Conservation (phyloP, 2,113 vertebrate genomes). For the Bufo bufo region DNA sequence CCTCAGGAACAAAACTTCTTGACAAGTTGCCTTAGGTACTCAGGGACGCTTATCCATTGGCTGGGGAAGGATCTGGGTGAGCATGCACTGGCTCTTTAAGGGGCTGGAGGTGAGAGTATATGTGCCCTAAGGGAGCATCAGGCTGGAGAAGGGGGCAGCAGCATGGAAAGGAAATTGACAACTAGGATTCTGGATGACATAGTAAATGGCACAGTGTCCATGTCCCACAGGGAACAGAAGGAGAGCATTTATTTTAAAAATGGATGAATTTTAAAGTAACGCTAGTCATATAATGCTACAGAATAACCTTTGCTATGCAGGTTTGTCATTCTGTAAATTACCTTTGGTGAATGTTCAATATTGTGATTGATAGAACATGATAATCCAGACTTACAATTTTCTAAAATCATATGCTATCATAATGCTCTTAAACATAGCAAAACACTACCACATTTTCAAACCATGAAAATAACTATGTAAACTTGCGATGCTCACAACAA, state of each 20-base stretch:
- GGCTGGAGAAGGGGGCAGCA: no score
- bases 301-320: not conserved
- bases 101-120: no score
- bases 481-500: conserved; percentile 38
- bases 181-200: no score
- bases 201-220: no score
- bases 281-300: not conserved
- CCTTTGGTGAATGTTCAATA: not conserved
- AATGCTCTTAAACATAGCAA: conserved; percentile 20
- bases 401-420: conserved; percentile 16
- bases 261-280: not conserved
- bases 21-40: no score
- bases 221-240: not conserved
- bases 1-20: no score
- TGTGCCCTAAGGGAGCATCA: no score
- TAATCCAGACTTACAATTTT: not conserved
- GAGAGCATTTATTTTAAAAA: not conserved
- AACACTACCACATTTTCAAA: conserved; percentile 6
- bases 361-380: not conserved
- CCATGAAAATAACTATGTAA: conserved; percentile 22
- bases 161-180: no score
- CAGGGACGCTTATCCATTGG: no score
- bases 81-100: no score
- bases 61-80: no score
- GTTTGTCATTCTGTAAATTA: not conserved